Base-by-base conservation (phyloP, 2,113 vertebrate species). In the Ellobius talpinus region DNA sequence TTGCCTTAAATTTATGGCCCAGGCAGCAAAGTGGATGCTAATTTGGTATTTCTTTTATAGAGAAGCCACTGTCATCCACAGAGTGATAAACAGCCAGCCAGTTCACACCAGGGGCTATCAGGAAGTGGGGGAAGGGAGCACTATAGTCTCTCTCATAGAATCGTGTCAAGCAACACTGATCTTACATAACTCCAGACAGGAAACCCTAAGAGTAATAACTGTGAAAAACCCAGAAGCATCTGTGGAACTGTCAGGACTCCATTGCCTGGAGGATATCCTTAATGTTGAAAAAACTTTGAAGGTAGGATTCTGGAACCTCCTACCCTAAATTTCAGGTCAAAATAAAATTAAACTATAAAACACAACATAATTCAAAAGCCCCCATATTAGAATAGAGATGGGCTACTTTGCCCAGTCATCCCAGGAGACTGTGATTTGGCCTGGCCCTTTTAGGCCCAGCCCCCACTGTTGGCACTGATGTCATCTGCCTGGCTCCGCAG, bases 361-460 rank as follows among this genome's bases (percentile, higher is more conserved):
- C 63, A 86, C 26, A 45, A 45, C 31, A 36, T 42, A 50, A 76
- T 52, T 70, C 55, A 39, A 45, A 33, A 68, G n/a, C 45, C 24
- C 47, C 36, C n/a, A 33, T 31, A 85, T 66, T 82, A 63, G 85
- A 89, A 39, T 1, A 16, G 68, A 90, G 55, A 58, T 24, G 47
- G 39, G 50, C 17, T 47, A 16, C 4, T n/a, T 39, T 45, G 21
- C 6, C 29, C 29, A 50, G 4, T 17, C 39, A 76, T 45, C 33
- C 66, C 52, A 58, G 84, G 66, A 31, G 58, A 50, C 42, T 13
- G 1, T 33, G 91, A 50, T 36, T 47, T 17, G 73, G 42, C 55
- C 89, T 94, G 55, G 70, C 85, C 93, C 88, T 78, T 92, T 93
- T 77, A 94, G 91, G 68, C 89, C 94, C 87, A 78, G 76, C 76